A percentile compares a stretch with the other conserved stretches of the same genome.
Conservation (phyloP, 2,888 invertebrate species). For the Ptychoptera contaminata region DNA sequence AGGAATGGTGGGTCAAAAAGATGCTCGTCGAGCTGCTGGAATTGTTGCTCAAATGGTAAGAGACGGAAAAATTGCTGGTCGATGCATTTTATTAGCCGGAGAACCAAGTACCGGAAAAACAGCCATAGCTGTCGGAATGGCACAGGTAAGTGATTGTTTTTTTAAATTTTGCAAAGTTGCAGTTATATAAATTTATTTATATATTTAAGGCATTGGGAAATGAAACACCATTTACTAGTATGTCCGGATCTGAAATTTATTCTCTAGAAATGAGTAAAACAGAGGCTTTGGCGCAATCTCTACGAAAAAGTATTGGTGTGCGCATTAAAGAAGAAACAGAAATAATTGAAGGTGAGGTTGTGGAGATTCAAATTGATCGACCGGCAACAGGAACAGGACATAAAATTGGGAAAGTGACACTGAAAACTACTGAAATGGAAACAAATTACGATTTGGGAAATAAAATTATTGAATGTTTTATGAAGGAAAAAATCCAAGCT, state of each 20-base stretch:
- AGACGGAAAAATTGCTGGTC: constrained; percentile 94
- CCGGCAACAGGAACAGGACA: constrained; percentile 76
- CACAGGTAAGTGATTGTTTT: constrained; percentile 35
- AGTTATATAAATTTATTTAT: background rate
- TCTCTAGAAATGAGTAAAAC: constrained; percentile 99
- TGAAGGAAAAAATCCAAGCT: constrained; percentile 90
- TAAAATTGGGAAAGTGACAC: constrained; percentile 75
- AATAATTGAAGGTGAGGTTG: constrained; percentile 98
- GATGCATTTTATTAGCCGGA: constrained; percentile 88
- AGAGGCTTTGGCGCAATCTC: constrained; percentile 91
- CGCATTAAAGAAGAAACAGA: constrained; percentile 96
- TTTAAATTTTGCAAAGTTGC: background rate
- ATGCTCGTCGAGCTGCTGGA: constrained; percentile 88
- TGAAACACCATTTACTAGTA: constrained; percentile 96
- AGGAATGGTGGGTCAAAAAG: constrained; percentile 91
- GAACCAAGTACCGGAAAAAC: constrained; percentile 98
- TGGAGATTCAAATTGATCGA: constrained; percentile 90
- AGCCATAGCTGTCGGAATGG: constrained; percentile 94
- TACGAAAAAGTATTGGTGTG: constrained; percentile 94
- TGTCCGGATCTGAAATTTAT: constrained; percentile 97
- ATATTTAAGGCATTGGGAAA: constrained; percentile 51
- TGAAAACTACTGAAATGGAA: constrained; percentile 99
- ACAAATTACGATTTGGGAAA: constrained; percentile 96
- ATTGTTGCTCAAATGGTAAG: constrained; percentile 95
- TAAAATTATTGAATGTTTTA: constrained; percentile 93